Conservation (phyloP, 2,113 vertebrate species). For the Diphyllodes magnificus region DNA sequence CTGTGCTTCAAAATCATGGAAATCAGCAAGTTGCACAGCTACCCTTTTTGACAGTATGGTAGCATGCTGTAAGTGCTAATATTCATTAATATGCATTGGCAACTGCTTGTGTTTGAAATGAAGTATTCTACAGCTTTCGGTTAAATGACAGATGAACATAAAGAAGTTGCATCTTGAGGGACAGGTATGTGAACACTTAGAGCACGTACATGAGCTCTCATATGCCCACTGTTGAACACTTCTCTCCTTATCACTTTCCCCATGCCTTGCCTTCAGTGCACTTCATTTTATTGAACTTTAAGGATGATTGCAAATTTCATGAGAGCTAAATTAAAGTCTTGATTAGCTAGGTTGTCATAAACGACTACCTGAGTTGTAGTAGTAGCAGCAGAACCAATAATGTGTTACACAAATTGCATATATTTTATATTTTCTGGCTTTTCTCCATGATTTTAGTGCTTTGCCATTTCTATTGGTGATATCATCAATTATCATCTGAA, state of each 20-base stretch:
- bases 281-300: slow-evolving; percentile 3
- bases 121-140: neutral
- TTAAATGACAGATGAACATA: neutral
- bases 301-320: neutral
- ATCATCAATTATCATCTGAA: neutral
- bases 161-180: neutral
- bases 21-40: neutral
- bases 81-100: neutral
- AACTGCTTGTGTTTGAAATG: neutral
- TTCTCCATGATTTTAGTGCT: neutral
- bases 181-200: neutral
- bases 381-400: neutral
- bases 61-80: neutral
- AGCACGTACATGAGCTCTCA: neutral
- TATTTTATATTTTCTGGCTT: neutral
- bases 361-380: neutral
- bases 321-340: neutral
- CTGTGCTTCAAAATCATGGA: neutral
- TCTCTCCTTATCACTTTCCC: neutral
- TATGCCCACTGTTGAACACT: neutral
- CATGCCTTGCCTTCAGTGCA: neutral
- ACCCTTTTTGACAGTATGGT: neutral
- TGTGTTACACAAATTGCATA: neutral
- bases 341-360: neutral
- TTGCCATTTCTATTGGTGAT: neutral